Evolutionary conservation across 2,113 vertebrate species (phyloP), one percentile per base, ranked within the genome.

Genomic region (Polypterus bichir): DNA sequence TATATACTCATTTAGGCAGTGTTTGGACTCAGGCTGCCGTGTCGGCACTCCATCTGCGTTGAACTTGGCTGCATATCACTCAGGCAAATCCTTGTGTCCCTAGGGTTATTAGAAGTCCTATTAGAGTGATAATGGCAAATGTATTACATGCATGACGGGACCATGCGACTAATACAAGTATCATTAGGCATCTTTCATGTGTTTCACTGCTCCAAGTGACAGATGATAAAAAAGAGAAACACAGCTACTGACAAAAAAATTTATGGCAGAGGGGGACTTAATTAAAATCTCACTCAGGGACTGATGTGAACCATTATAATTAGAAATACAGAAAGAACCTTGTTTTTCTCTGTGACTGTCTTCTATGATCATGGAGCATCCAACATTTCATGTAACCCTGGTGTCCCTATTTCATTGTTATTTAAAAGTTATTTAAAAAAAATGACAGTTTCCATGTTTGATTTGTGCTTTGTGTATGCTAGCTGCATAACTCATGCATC

Each of bases 261-360:
- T 67, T 44, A 46, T 58, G 76, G 57, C 73, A 69, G 73, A 70
- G 75, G 65, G 71, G 68, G 66, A 63, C 73, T 78, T 79, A 76
- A 68, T 75, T 76, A 77, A 75, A 71, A 73, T 55, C 60, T 57
- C 27, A 51, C 69, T 73, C 68, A 45, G 44, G 54, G 69, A 1
- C 4, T 66, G 62, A 63, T 59, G 66, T 65, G 66, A 64, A 64
- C 58, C 48, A 56, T 49, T 67, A 61, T 62, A 64, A 61, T 59
- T 59, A 49, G 60, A 66, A 27, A 27, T 27, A 27, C 27, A 27
- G 27, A 27, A 27, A 27, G 27, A 27, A 27, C 27, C 27, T 27
- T 27, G 27, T 27, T 27, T 27, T 27, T 27, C 27, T 27, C 27
- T 27, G 27, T 27, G 27, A 27, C 27, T 27, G 27, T 27, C 27